A percentile compares a stretch with the other conserved stretches of the same genome.
Evolutionary conservation across 1,140 invertebrate species (phyloP).

Genomic region (Tetramorium alpestre): DNA sequence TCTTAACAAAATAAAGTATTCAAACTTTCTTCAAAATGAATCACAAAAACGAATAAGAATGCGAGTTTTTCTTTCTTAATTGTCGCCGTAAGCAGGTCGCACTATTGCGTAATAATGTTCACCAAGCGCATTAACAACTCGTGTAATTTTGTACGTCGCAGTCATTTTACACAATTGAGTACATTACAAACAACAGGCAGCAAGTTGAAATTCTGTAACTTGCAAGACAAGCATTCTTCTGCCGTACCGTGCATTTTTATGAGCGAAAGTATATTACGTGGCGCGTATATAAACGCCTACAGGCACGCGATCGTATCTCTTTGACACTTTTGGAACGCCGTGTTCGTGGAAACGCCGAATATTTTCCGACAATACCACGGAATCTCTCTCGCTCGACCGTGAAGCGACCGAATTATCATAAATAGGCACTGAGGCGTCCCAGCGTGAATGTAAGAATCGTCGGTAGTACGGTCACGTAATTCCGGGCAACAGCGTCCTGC

Average conservation of each 20-base stretch:
- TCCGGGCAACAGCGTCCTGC: conserved; percentile 22
- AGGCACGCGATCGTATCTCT: background rate
- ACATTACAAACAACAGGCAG: background rate
- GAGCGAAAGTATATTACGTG: background rate
- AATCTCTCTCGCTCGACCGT: conserved; percentile 27
- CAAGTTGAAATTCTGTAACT: conserved; percentile 1
- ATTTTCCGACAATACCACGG: background rate
- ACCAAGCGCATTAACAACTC: background rate
- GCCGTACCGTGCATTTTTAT: conserved; percentile 23
- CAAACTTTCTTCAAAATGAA: background rate
- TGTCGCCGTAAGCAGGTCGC: background rate
- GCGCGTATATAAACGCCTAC: background rate
- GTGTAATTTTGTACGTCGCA: background rate
- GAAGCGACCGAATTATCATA: conserved; percentile 52
- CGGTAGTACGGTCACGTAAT: conserved; percentile 54
- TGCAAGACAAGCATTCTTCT: background rate
- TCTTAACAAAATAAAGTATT: background rate
- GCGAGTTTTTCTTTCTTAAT: background rate
- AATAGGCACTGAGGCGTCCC: conserved; percentile 24
- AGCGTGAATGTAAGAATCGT: conserved; percentile 41
- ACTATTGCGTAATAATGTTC: background rate
- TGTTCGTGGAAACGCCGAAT: background rate
- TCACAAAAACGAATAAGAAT: background rate
- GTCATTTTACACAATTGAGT: conserved; percentile 18
- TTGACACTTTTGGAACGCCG: conserved; percentile 10